phyloP scores from a whole-genome alignment of 2,113 vertebrate species.

The Campylorhamphus procurvoides region DNA sequence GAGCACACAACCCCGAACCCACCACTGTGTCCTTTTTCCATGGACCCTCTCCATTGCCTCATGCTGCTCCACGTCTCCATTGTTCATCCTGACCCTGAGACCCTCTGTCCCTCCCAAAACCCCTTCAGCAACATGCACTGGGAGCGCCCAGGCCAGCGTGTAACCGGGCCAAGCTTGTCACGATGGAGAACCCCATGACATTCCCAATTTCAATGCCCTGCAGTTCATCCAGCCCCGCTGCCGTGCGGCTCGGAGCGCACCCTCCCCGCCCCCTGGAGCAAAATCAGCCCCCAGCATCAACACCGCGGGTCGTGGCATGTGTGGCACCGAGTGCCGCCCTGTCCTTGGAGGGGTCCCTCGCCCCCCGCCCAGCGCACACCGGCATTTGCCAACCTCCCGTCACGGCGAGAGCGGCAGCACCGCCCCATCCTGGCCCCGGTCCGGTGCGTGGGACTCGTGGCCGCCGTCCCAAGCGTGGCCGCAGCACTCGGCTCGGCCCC shows the following conservation, averaged over 20 bases:
- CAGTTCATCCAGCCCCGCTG: not conserved
- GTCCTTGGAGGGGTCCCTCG: not conserved
- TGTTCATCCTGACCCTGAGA: too few relatives aligned
- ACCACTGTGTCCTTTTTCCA: rapidly evolving
- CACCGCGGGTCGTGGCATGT: too few relatives aligned
- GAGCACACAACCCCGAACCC: not conserved
- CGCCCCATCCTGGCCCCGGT: not conserved
- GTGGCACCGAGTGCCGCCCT: rapidly evolving
- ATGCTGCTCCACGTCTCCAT: not conserved
- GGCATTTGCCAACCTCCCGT: not conserved
- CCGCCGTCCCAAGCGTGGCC: not conserved
- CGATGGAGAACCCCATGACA: not conserved
- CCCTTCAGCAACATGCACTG: not conserved
- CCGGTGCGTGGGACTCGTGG: not conserved
- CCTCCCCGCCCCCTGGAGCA: not conserved
- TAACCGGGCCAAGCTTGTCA: not conserved
- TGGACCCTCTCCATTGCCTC: rapidly evolving
- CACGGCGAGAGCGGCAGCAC: not conserved
- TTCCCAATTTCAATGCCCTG: not conserved
- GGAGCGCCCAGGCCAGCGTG: not conserved
- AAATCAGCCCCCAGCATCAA: not conserved
- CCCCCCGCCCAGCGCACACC: rapidly evolving
- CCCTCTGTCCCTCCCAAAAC: not conserved
- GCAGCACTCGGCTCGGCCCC: not conserved
- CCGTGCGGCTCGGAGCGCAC: not conserved